Base-by-base conservation (phyloP, 2,113 vertebrate species). In the Tapirus terrestris region DNA sequence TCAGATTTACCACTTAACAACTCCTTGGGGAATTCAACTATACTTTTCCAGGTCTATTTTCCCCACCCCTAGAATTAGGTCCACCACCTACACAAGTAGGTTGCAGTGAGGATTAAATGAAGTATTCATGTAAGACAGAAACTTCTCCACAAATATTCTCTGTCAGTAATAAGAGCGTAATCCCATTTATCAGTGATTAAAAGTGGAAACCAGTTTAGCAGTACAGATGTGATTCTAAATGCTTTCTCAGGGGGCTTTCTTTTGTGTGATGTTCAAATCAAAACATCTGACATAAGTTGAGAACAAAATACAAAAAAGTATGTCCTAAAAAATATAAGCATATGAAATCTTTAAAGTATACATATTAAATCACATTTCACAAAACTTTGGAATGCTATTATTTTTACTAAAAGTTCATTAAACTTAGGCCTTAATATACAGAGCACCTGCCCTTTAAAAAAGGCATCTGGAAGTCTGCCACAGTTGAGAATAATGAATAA, bases 341-440 rank as follows among this genome's bases (percentile, higher is more conserved):
- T 12, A 80, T 70, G 27, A 86, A 92, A 93, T 39, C 51, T 73
- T 87, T 84, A 72, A 89, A 97, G 27, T 75, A 2, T 68, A 97
- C 11, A 81, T 53, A 73, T 82, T 65, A 79, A 94, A 70, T 86
- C 45, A 93, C 25, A 92, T 83, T 94, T 81, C 88, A 67, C 17
- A 73, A 88, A 82, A 94, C 48, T 27, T 25, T 77, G 13, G 6
- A 72, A 80, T 81, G 31, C 33, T 94, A 63, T 56, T 63, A 86
- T 60, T 89, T 97, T 96, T 45, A 89, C 45, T 86, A 67, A 63
- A 76, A 94, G n/a, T 81, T 67, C 85, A 89, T n/a, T 92, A 65
- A 80, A 84, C 2, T 29, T 61, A 89, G 80, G 29, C 8, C 67
- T 89, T 56, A 86, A 45, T 36, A 94, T 63, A 43, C 12, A 89